Percentiles rank a stretch among this genome's conserved stretches.
Evolutionary conservation across 2,888 invertebrate species (phyloP).

Genomic region (Linnaemya tessellans): DNA sequence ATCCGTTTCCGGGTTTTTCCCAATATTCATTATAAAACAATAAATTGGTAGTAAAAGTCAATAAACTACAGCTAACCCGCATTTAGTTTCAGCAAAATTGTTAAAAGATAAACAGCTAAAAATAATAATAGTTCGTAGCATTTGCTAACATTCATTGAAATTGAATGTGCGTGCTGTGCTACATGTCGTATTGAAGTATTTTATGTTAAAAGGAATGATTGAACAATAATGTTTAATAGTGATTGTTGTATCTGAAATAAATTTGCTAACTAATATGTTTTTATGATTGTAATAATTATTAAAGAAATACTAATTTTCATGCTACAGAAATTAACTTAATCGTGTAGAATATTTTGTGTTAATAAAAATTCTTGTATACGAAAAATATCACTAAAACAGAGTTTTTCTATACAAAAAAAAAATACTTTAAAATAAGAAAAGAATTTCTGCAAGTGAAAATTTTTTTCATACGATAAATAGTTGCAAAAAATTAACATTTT

Average conservation of each 20-base stretch:
- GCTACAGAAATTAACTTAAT: not conserved
- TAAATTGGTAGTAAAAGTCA: slow-evolving; percentile 51
- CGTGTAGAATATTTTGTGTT: not conserved
- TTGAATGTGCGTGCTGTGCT: slow-evolving; percentile 13
- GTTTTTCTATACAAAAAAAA: too few species aligned
- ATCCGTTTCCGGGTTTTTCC: slow-evolving; percentile 66
- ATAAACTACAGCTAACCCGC: slow-evolving; percentile 65
- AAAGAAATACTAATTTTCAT: not conserved
- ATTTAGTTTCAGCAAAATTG: slow-evolving; percentile 33
- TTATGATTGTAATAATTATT: not conserved
- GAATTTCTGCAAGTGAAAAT: too few species aligned
- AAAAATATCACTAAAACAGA: too few species aligned
- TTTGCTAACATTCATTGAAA: slow-evolving; percentile 23
- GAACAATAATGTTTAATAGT: not conserved
- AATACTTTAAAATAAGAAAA: too few species aligned
- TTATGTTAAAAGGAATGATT: slow-evolving; percentile 14
- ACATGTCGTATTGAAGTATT: slow-evolving; percentile 19
- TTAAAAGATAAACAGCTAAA: slow-evolving; percentile 21
- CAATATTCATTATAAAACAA: slow-evolving; percentile 38
- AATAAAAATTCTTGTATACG: too few species aligned
- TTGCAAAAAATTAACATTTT: too few species aligned
- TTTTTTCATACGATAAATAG: too few species aligned
- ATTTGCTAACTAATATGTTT: not conserved
- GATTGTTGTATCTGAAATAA: not conserved
- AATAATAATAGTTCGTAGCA: slow-evolving; percentile 24